Evolutionary conservation across 2,888 invertebrate species (phyloP).

Genomic region (Plagodis pulveraria): DNA sequence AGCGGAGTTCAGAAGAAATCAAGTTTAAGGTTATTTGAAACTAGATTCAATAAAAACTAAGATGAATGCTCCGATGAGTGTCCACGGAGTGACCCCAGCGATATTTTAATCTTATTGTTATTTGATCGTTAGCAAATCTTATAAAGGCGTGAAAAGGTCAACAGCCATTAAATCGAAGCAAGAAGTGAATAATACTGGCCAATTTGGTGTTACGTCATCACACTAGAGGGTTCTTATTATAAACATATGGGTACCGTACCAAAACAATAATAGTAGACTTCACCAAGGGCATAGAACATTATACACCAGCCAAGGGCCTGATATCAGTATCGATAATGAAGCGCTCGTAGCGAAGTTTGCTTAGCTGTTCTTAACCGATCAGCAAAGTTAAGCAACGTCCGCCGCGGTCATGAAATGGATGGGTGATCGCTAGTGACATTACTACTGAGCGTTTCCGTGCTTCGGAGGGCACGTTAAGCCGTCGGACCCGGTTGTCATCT

Average conservation of each 20-base stretch:
- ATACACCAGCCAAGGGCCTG: no score
- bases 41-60: conserved; percentile 21
- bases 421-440: no score
- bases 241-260: background rate
- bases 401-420: no score
- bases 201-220: background rate
- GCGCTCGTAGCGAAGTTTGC: no score
- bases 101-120: conserved; percentile 39
- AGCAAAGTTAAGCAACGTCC: no score
- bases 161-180: conserved; percentile 43
- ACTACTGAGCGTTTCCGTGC: no score
- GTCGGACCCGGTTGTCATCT: no score
- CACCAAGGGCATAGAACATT: no score
- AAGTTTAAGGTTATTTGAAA: conserved; percentile 20
- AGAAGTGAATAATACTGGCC: conserved; percentile 21
- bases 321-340: no score
- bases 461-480: no score
- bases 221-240: background rate
- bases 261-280: no score
- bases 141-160: conserved; percentile 45
- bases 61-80: conserved; percentile 29
- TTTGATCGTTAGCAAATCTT: conserved; percentile 30
- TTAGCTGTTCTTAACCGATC: no score
- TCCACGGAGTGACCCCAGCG: conserved; percentile 26
- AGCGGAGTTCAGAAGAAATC: conserved; percentile 5